Evolutionary conservation across 2,797 vertebrate species (phyloP), one percentile per base, ranked within the genome.

Genomic region (Hephaestus fuliginosus): DNA sequence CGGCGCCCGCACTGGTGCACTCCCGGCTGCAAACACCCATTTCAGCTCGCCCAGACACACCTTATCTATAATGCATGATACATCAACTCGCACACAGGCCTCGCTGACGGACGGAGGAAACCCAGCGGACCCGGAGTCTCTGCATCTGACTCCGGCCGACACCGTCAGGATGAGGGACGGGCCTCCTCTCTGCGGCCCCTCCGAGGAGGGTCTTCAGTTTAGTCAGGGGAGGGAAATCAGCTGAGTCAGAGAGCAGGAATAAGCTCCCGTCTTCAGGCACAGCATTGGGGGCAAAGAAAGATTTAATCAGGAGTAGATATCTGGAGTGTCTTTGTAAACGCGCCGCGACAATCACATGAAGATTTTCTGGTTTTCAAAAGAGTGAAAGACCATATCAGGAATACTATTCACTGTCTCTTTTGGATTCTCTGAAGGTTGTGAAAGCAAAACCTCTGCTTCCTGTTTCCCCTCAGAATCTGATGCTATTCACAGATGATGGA

Each of bases 1-100:
- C 63, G 74, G 61, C 17, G 57, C 48, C 76, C 63, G 69, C 80
- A 55, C 36, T 44, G 76, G 69, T 88, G 83, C 83, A 73, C 86
- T 83, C 81, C 81, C 20, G 81, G 79, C 85, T 85, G 70, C 85
- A 90, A 90, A 91, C 88, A 86, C 83, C 91, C 89, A 80, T 78
- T 76, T 49, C 20, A 85, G 84, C 87, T 82, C 58, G 30, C 68
- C 86, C 90, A 94, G 89, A 94, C 92, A 84, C 88, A 71, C 76
- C 87, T 92, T 81, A 94, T 95, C 86, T 89, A 94, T 94, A 93
- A 95, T 95, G 92, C 90, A 96, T 92, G 93, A 91, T 65, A 83
- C 93, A 90, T 92, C 90, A 82, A 85, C 88, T 91, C 83, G 86
- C 88, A 74, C 88, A 74, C 48, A 76, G 79, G 77, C 80, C 83